Evolutionary conservation across 2,888 invertebrate species (phyloP).

Genomic region (Ceratothoa steindachneri): DNA sequence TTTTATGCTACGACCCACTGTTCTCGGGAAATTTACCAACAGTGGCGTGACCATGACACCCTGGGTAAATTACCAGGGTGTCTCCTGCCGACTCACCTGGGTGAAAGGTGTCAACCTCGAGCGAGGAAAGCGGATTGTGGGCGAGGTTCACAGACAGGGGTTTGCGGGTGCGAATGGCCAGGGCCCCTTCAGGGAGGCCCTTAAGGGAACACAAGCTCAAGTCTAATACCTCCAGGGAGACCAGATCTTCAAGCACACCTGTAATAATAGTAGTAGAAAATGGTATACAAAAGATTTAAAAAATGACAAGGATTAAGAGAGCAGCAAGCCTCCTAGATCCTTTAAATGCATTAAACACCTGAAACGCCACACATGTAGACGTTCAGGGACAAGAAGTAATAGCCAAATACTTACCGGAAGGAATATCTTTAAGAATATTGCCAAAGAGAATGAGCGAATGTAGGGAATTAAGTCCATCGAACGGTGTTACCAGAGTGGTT

Average conservation of each 20-base stretch:
- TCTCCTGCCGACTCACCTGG: no score
- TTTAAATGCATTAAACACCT: no score
- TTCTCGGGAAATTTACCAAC: no score
- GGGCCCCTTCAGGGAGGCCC: not conserved
- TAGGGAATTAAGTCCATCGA: constrained; percentile 15
- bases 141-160: not conserved
- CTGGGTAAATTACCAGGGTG: no score
- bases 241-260: not conserved
- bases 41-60: no score
- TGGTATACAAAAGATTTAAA: no score
- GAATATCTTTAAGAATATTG: constrained; percentile 18
- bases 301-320: no score
- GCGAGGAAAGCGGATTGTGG: not conserved
- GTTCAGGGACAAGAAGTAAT: no score
- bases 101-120: not conserved
- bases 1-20: no score
- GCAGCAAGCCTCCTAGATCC: no score
- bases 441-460: constrained; percentile 24
- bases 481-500: not conserved
- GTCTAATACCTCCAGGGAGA: not conserved
- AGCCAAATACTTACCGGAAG: constrained; percentile 19
- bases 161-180: not conserved
- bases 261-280: no score
- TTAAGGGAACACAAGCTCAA: not conserved
- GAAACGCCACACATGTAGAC: no score